These are phyloP conservation scores for Clepsis dumicolana DNA, from an alignment of 2,888 invertebrate species.

Conservation along the genomic window DNA sequence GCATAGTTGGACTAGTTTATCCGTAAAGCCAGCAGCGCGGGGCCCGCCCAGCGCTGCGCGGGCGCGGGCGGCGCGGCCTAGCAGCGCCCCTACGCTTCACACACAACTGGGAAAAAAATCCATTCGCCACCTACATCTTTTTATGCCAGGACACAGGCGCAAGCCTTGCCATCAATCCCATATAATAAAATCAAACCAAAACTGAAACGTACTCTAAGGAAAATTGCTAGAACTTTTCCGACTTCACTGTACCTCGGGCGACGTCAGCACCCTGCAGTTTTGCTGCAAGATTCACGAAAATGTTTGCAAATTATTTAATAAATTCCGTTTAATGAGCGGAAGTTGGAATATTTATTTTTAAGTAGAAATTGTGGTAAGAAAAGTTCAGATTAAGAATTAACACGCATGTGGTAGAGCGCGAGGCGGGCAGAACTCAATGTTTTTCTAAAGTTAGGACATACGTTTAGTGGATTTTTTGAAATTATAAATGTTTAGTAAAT, in stretches of 20 bases:
- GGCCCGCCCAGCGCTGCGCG: conserved; percentile 68
- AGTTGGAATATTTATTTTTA: conserved; percentile 4
- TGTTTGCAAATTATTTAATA: conserved; percentile 21
- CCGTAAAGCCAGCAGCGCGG: conserved; percentile 47
- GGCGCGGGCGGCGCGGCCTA: conserved; percentile 63
- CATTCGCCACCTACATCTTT: conserved; percentile 61
- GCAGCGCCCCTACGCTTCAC: conserved; percentile 66
- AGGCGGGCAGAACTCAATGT: neutral
- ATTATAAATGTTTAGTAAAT: neutral
- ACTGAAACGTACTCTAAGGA: conserved; percentile 58
- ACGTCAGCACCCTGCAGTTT: conserved; percentile 54
- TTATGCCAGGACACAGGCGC: conserved; percentile 69
- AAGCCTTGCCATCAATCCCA: conserved; percentile 60
- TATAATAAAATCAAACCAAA: conserved; percentile 56
- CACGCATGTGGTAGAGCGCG: conserved; percentile 17
- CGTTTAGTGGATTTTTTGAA: neutral
- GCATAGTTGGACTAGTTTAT: conserved; percentile 43
- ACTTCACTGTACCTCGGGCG: conserved; percentile 61
- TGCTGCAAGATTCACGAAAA: conserved; percentile 42
- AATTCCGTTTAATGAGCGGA: conserved; percentile 19
- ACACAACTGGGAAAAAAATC: conserved; percentile 64
- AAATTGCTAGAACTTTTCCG: conserved; percentile 82
- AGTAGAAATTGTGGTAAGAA: neutral
- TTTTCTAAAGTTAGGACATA: neutral
- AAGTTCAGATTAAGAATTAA: conserved; percentile 15